phyloP scores from a whole-genome alignment of 2,888 invertebrate species.

The Andrena minutula region DNA sequence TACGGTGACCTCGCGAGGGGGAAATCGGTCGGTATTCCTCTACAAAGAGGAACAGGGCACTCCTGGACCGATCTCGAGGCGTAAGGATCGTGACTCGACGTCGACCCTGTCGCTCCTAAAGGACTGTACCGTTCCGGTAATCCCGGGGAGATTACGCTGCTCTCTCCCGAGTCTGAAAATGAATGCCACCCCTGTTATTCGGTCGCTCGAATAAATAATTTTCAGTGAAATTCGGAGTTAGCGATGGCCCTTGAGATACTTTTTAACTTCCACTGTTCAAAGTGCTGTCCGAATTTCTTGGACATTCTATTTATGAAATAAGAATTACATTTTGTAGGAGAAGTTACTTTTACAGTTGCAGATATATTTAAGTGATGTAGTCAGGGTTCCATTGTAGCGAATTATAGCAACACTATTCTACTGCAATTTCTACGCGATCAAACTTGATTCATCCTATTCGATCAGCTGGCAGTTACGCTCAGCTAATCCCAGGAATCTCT shows the following conservation, averaged over 20 bases:
- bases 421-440: conserved; percentile 52
- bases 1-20: conserved; percentile 82
- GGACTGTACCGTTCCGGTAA: conserved; percentile 84
- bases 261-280: too few species aligned
- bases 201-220: too few species aligned
- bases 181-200: conserved; percentile 27
- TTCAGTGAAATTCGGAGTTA: too few species aligned
- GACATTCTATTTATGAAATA: background rate
- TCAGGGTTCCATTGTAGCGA: too few species aligned
- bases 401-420: background rate
- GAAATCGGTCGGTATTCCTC: conserved; percentile 81
- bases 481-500: conserved; percentile 71
- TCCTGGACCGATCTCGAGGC: conserved; percentile 82
- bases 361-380: too few species aligned
- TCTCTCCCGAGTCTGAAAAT: conserved; percentile 82
- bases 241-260: too few species aligned
- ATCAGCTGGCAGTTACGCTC: conserved; percentile 61
- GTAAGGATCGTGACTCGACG: conserved; percentile 82
- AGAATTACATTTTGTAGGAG: background rate
- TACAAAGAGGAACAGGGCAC: conserved; percentile 82
- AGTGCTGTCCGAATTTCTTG: background rate
- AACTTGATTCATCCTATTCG: conserved; percentile 50
- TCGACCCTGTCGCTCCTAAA: conserved; percentile 80
- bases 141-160: conserved; percentile 83
- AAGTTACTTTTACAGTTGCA: too few species aligned